phyloP scores from a whole-genome alignment of 2,797 vertebrate species.

The Erpetoichthys calabaricus region DNA sequence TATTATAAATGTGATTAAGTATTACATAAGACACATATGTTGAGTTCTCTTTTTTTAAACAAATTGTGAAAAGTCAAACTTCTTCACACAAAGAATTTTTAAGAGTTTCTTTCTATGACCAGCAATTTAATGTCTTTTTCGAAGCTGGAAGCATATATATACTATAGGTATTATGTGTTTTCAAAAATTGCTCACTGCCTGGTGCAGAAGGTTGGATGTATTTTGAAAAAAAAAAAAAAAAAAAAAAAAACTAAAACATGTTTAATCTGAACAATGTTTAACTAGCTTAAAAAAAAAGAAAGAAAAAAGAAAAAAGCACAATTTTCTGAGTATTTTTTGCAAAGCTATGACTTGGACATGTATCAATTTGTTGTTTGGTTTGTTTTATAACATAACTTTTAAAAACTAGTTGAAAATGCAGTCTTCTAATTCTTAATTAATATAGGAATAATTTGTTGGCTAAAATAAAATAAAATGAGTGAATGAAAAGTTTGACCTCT shows the following conservation, averaged over 20 bases:
- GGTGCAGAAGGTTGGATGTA: slow-evolving; percentile 77
- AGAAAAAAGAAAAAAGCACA: slow-evolving; percentile 61
- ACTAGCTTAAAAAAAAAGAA: slow-evolving; percentile 88
- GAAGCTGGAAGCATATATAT: slow-evolving; percentile 61
- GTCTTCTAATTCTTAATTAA: slow-evolving; percentile 88
- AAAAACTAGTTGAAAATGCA: slow-evolving; percentile 86
- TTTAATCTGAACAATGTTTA: slow-evolving; percentile 84
- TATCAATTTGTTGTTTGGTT: slow-evolving; percentile 82
- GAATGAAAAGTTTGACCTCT: slow-evolving; percentile 79
- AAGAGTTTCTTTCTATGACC: slow-evolving; percentile 31
- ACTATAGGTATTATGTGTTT: slow-evolving; percentile 56
- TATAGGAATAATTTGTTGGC: slow-evolving; percentile 91
- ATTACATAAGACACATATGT: background rate
- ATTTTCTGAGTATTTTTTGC: slow-evolving; percentile 69
- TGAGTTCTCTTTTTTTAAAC: background rate
- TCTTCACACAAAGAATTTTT: background rate
- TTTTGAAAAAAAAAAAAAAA: slow-evolving; percentile 73
- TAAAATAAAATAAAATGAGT: slow-evolving; percentile 96
- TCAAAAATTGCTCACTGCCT: slow-evolving; percentile 70
- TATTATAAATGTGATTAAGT: background rate
- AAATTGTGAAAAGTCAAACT: background rate
- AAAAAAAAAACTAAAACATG: slow-evolving; percentile 68
- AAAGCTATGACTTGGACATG: slow-evolving; percentile 71
- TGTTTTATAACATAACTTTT: slow-evolving; percentile 83
- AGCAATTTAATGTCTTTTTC: slow-evolving; percentile 46